Evolutionary conservation across 2,797 vertebrate genomes (phyloP).

Genomic region (Enteromius anoplus): DNA sequence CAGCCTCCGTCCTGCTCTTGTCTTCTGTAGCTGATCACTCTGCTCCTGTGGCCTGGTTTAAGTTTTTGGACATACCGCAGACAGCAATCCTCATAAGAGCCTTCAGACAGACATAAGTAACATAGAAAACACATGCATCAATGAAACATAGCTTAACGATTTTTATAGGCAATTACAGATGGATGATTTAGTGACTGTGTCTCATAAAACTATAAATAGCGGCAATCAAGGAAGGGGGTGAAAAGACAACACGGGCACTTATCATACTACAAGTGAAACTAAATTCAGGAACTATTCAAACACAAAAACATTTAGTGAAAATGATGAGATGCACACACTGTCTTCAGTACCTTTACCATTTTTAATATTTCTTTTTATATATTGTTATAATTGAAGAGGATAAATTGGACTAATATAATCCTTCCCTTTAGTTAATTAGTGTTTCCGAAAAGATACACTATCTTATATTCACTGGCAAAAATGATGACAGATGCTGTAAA

Average conservation of each 20-base stretch:
- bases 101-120: slow-evolving; percentile 57
- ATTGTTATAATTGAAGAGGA: background rate
- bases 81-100: slow-evolving; percentile 79
- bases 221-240: background rate
- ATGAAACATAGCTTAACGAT: background rate
- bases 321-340: background rate
- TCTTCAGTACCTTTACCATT: background rate
- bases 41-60: fast-evolving
- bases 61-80: slow-evolving; percentile 62
- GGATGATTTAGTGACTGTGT: background rate
- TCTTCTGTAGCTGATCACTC: slow-evolving; percentile 59
- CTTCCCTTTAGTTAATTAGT: background rate
- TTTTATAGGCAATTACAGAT: background rate
- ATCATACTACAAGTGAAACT: background rate
- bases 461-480: background rate
- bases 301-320: background rate
- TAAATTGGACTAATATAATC: background rate
- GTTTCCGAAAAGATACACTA: background rate
- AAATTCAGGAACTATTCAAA: background rate
- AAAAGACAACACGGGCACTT: background rate
- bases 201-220: background rate
- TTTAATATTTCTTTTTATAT: background rate
- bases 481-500: background rate
- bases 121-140: background rate
- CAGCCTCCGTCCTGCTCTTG: slow-evolving; percentile 77